Evolutionary conservation across 2,888 invertebrate genomes (phyloP), one percentile per base, ranked within the genome.

Genomic region (Opisthograptis luteolata): DNA sequence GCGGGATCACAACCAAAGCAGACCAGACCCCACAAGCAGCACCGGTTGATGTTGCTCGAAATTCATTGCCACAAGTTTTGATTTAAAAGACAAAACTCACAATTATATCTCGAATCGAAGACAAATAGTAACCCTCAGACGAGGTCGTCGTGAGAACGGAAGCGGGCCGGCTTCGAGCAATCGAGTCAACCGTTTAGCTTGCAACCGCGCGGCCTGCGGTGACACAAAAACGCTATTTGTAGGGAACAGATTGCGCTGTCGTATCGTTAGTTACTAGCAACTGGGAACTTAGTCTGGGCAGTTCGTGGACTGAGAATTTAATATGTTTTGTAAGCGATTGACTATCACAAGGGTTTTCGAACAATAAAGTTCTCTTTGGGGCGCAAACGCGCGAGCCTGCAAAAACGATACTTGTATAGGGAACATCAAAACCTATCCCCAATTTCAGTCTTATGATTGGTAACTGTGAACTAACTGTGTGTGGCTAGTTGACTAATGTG

Each of bases 141-240:
- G 58, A 34, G 57, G 51, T 57, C 57, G 51, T 35, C 41, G 31
- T 40, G 50, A 27, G 62, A 58, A 58, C 61, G 62, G 61, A 66
- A 58, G 58, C 56, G 52, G 60, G 58, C 54, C 55, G 58, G 59
- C 58, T 53, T 59, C 64, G 62, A 66, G 70, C 78, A 75, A 76
- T 76, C 60, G 76, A 73, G 72, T 73, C 74, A 70, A 75, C 66
- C 80, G 73, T 83, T 85, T 84, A 84, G 72, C 72, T 72, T 69
- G 72, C 68, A 76, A 79, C 83, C 78, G 63, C 73, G 55, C 55
- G 60, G 65, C 65, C 61, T 62, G 69, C 52, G 69, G 72, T 66
- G 66, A 79, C 79, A 84, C 68, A 77, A 84, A 79, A 81, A 79
- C 72, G 70, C 76, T 73, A 79, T 81, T 83, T 81, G 76, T 75